phyloP scores from a whole-genome alignment of 2,797 vertebrate species.

The Pipistrellus nathusii region DNA sequence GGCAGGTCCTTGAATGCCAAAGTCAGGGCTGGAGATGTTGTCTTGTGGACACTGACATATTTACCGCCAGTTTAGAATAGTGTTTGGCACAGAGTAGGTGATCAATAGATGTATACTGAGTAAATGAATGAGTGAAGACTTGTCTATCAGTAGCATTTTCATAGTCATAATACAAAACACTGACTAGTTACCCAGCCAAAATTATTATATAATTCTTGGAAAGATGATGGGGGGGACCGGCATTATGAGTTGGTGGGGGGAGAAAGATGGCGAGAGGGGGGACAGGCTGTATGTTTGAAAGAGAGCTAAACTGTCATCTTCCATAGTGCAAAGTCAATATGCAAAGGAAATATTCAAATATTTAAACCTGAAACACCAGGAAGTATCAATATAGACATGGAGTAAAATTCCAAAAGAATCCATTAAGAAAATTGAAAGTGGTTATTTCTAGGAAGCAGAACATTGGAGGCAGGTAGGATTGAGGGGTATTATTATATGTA shows the following conservation, averaged over 20 bases:
- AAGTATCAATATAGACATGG: background rate
- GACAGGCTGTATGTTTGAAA: background rate
- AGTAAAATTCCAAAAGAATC: background rate
- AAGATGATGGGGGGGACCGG: background rate
- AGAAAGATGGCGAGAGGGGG: background rate
- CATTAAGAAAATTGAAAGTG: background rate
- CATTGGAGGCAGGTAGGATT: background rate
- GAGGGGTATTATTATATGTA: background rate
- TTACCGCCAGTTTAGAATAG: background rate
- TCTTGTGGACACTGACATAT: rapidly evolving
- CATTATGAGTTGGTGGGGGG: background rate
- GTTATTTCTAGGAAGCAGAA: background rate
- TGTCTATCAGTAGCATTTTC: background rate
- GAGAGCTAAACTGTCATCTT: background rate
- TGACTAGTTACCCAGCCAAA: background rate
- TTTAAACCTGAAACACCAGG: background rate
- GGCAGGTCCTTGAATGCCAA: background rate
- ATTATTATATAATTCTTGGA: background rate
- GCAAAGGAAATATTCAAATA: background rate
- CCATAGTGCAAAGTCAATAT: background rate
- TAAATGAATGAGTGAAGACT: background rate
- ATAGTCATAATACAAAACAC: background rate
- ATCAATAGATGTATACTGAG: too few relatives aligned
- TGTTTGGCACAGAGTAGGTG: too few relatives aligned
- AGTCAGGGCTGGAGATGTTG: background rate